Base-by-base conservation (phyloP, 2,113 vertebrate genomes). In the Kryptolebias marmoratus region DNA sequence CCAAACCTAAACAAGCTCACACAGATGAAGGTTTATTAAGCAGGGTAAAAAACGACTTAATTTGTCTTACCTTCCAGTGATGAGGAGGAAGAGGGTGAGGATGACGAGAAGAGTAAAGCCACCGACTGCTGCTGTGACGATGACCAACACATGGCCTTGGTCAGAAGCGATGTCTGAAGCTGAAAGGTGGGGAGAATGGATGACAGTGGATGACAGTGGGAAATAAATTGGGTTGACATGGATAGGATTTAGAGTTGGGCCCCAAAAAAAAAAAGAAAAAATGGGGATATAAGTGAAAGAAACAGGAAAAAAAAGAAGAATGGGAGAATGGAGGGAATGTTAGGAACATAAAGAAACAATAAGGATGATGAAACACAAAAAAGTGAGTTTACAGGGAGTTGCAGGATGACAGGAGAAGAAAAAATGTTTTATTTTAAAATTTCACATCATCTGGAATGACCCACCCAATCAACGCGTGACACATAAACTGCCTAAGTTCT, bases 91-190 rank as follows among this genome's bases (percentile, higher is more conserved):
- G 77, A 98, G 92, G 48, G 96, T 98, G 80, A 98, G 96, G 88
- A 98, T 98, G 87, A 98, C 92, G 4, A 98, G 93, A 50, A 98
- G 96, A 22, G 97, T 97, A 88, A 98, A 98, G 81, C 97, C 96
- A 22, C 97, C 97, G 1, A 98, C 97, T 0, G 97, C 96, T 0
- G 97, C 97, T 0, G 96, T 98, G 82, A 96, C 95, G 66, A 98
- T 96, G 55, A 98, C 97, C 48, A 98, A 93, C 72, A 98, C 96
- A 88, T 98, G 97, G 58, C 97, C 96, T 72, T 98, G 97, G 80
- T 98, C 96, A 0, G 95, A 95, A 0, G 95, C 96, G 81, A 98
- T 90, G 86, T 98, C 95, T 54, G 97, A 98, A 68, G 96, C 97
- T 98, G 93, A 78, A 94, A 53, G 53, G 58, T 36, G 57, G 1